phyloP scores from a whole-genome alignment of 2,797 vertebrate genomes.

The Enteromius anoplus region DNA sequence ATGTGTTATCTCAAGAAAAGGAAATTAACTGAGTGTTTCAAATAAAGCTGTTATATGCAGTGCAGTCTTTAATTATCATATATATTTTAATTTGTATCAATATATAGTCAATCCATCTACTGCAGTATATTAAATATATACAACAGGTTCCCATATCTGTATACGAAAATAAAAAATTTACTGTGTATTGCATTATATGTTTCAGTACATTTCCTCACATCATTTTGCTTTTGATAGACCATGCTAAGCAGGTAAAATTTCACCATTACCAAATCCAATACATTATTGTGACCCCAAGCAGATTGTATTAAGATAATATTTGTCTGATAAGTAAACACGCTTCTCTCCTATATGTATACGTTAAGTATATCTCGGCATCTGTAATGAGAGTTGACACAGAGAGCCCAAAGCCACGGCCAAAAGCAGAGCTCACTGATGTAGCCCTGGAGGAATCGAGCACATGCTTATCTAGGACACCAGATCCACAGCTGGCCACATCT shows the following conservation, averaged over 20 bases:
- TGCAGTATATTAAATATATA: background rate
- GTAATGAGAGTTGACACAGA: conserved; percentile 57
- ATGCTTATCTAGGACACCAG: conserved; percentile 77
- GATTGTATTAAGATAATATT: conserved; percentile 23
- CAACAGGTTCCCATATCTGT: background rate
- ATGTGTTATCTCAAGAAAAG: background rate
- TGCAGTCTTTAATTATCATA: background rate
- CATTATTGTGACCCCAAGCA: conserved; percentile 52
- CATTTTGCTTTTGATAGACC: background rate
- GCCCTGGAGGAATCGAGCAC: conserved; percentile 67
- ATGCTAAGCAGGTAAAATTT: background rate
- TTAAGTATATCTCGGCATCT: conserved; percentile 48
- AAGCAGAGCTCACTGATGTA: conserved; percentile 68
- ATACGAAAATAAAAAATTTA: background rate
- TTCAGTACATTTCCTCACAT: background rate
- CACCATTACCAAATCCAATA: conserved; percentile 34
- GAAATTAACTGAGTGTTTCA: background rate
- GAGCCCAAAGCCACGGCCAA: conserved; percentile 46
- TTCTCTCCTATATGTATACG: conserved; percentile 27
- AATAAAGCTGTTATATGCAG: background rate
- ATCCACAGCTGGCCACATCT: conserved; percentile 77
- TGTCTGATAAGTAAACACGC: conserved; percentile 52
- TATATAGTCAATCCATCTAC: background rate
- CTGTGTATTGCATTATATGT: background rate
- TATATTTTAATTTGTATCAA: background rate